Conservation (phyloP, 2,113 vertebrate genomes). For the Scolopax mira region DNA sequence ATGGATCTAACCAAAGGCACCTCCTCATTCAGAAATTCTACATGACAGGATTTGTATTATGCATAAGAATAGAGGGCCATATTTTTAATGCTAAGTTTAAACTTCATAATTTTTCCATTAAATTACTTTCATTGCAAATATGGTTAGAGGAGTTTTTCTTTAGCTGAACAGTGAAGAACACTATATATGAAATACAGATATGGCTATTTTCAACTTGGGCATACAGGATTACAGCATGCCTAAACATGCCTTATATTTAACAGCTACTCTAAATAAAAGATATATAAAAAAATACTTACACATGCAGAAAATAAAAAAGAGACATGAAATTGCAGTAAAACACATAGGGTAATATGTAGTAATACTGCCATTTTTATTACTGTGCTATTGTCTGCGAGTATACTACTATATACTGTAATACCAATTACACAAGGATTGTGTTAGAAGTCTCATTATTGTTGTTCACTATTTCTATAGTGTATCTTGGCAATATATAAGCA, state of each 20-base stretch:
- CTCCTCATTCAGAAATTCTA: not conserved
- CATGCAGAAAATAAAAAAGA: not conserved
- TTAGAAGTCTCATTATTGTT: not conserved
- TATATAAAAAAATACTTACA: not conserved
- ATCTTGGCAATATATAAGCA: not conserved
- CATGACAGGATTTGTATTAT: no score
- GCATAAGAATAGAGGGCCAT: not conserved
- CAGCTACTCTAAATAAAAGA: not conserved
- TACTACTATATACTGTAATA: not conserved
- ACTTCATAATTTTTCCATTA: not conserved
- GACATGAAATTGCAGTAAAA: not conserved
- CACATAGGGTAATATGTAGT: not conserved
- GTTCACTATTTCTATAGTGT: not conserved
- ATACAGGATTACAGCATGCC: not conserved
- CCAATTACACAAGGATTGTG: not conserved
- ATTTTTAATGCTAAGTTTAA: not conserved
- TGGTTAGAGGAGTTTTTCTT: not conserved
- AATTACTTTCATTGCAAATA: not conserved
- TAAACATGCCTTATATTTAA: not conserved
- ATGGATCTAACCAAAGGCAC: not conserved
- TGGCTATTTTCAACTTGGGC: not conserved
- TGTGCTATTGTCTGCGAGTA: rapidly evolving
- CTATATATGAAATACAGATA: not conserved
- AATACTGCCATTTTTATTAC: not conserved
- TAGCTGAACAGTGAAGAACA: not conserved